Conservation (phyloP, 1,140 invertebrate genomes). For the Rhyzopertha dominica region DNA sequence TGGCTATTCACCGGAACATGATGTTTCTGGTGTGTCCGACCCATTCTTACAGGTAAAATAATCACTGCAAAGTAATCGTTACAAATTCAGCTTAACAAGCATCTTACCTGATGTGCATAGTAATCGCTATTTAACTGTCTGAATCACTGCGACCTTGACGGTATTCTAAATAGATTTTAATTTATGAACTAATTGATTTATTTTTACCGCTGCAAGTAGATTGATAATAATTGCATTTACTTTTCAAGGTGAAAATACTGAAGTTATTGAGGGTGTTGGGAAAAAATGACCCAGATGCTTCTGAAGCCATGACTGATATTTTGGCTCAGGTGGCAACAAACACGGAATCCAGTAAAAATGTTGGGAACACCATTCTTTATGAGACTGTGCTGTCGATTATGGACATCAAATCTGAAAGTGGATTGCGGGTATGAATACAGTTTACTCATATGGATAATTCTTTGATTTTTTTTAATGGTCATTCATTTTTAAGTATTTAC, state of each 20-base stretch:
- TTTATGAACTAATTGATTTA: slow-evolving; percentile 12
- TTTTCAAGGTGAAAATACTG: slow-evolving; percentile 88
- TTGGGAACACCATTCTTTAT: slow-evolving; percentile 96
- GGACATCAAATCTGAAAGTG: slow-evolving; percentile 96
- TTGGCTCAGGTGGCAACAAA: slow-evolving; percentile 97
- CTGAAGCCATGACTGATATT: slow-evolving; percentile 99
- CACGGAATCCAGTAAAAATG: slow-evolving; percentile 97
- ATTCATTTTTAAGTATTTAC: background rate
- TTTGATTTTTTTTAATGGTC: background rate
- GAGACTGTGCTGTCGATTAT: slow-evolving; percentile 97
- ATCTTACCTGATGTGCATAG: too few species aligned
- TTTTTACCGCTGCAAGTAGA: slow-evolving; percentile 1
- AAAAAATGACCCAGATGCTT: slow-evolving; percentile 91
- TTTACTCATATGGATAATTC: background rate
- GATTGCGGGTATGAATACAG: slow-evolving; percentile 61
- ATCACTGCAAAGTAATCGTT: slow-evolving; percentile 12
- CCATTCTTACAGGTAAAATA: slow-evolving; percentile 93
- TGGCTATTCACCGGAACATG: slow-evolving; percentile 98
- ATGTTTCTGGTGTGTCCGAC: slow-evolving; percentile 99
- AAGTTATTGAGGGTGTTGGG: slow-evolving; percentile 90
- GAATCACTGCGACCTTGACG: background rate
- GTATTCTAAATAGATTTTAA: background rate
- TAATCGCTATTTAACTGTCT: too few species aligned
- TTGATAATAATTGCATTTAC: slow-evolving; percentile 9
- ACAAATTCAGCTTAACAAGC: slow-evolving; percentile 14